phyloP scores from a whole-genome alignment of 1,140 invertebrate species.

The Trinorchestia longiramus region DNA sequence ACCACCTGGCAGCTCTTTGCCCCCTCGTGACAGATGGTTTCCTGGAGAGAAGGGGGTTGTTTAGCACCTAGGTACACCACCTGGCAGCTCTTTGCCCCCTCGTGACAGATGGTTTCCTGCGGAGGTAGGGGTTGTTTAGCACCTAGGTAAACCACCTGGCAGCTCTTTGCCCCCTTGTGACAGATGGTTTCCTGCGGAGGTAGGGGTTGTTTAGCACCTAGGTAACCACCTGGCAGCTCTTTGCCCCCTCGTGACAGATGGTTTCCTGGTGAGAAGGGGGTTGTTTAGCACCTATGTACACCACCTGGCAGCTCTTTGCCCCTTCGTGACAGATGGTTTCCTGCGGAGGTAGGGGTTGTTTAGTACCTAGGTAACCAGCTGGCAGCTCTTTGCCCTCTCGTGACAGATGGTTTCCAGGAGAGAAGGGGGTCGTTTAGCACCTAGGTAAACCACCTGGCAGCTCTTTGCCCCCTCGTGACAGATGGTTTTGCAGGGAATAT shows the following conservation, averaged over 20 bases:
- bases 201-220: slow-evolving; percentile 73
- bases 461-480: slow-evolving; percentile 90
- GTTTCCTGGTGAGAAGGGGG: slow-evolving; percentile 77
- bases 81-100: slow-evolving; percentile 88
- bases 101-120: slow-evolving; percentile 86
- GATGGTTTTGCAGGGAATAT: too few species aligned
- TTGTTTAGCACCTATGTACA: slow-evolving; percentile 80
- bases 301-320: slow-evolving; percentile 89
- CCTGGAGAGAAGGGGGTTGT: slow-evolving; percentile 72
- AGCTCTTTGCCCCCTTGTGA: slow-evolving; percentile 87
- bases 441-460: slow-evolving; percentile 90
- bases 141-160: slow-evolving; percentile 91
- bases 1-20: slow-evolving; percentile 91
- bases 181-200: slow-evolving; percentile 81
- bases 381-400: slow-evolving; percentile 86
- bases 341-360: slow-evolving; percentile 70
- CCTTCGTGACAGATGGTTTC: slow-evolving; percentile 87
- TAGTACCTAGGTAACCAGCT: slow-evolving; percentile 90
- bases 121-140: background rate
- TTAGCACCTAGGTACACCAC: slow-evolving; percentile 86
- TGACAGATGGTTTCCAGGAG: slow-evolving; percentile 85
- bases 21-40: slow-evolving; percentile 86
- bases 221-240: slow-evolving; percentile 91
- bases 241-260: slow-evolving; percentile 85
- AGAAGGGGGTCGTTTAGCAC: slow-evolving; percentile 68